phyloP scores from a whole-genome alignment of 2,113 vertebrate species.

The Triplophysa tibetana region DNA sequence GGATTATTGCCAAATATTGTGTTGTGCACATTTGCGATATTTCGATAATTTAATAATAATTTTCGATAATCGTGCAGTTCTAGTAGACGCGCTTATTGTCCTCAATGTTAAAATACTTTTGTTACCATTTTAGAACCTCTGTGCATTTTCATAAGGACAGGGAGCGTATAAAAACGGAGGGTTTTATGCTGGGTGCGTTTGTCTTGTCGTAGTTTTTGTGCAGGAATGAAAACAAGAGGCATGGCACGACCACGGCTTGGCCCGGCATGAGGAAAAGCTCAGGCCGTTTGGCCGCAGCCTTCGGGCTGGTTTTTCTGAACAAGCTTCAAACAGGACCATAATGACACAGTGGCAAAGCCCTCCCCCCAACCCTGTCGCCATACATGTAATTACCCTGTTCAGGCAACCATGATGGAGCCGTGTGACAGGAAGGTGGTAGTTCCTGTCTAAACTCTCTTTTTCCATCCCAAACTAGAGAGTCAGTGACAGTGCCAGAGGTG shows the following conservation, averaged over 20 bases:
- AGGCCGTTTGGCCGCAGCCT: constrained; percentile 57
- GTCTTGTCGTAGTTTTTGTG: constrained; percentile 53
- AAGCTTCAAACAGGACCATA: constrained; percentile 77
- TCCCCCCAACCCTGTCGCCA: constrained; percentile 56
- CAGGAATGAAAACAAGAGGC: constrained; percentile 56
- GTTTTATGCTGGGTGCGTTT: constrained; percentile 58
- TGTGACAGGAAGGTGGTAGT: constrained; percentile 50
- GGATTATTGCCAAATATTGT: too few relatives aligned
- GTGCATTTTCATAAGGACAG: too few relatives aligned
- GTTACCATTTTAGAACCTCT: too few relatives aligned
- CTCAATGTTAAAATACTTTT: too few relatives aligned
- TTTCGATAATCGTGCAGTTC: too few relatives aligned
- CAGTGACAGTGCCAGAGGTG: constrained; percentile 8
- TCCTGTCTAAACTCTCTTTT: constrained; percentile 14
- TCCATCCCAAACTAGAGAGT: constrained; percentile 25
- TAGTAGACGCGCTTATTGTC: too few relatives aligned
- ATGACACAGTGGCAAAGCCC: constrained; percentile 71
- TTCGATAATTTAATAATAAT: too few relatives aligned
- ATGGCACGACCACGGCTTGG: constrained; percentile 51
- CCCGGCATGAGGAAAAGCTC: constrained; percentile 51
- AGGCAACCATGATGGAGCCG: constrained; percentile 65
- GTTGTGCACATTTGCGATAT: too few relatives aligned
- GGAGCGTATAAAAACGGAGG: constrained; percentile 6
- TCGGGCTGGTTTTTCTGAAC: constrained; percentile 67
- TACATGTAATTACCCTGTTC: constrained; percentile 78